These are phyloP conservation scores for Tyria jacobaeae DNA, from an alignment of 2,888 invertebrate genomes.

Conservation along the genomic window DNA sequence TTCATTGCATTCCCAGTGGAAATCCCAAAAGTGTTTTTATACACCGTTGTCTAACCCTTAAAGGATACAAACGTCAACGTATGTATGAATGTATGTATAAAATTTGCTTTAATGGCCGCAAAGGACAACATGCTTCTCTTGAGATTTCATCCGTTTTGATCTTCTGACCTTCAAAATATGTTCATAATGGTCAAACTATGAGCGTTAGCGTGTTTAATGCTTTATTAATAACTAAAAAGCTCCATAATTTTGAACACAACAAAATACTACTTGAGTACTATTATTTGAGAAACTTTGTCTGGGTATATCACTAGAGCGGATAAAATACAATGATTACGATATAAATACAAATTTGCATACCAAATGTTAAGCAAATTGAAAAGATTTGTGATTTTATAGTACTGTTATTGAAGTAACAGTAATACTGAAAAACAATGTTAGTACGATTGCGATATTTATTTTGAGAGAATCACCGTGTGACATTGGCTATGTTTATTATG, in stretches of 20 bases:
- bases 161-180: neutral
- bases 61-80: too few relatives aligned
- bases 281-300: constrained; percentile 12
- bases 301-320: constrained; percentile 13
- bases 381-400: constrained; percentile 10
- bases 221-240: neutral
- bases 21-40: too few relatives aligned
- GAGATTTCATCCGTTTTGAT: neutral
- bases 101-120: neutral
- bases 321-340: constrained; percentile 24
- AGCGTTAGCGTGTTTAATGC: too few relatives aligned
- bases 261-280: neutral
- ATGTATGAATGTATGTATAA: too few relatives aligned
- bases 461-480: constrained; percentile 5
- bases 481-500: neutral
- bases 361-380: constrained; percentile 7
- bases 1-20: too few relatives aligned
- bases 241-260: neutral
- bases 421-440: constrained; percentile 6
- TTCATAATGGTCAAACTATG: too few relatives aligned
- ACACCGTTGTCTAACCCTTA: too few relatives aligned
- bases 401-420: constrained; percentile 13
- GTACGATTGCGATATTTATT: constrained; percentile 4
- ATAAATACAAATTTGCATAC: constrained; percentile 25
- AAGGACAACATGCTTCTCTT: too few relatives aligned